Evolutionary conservation across 2,113 vertebrate species (phyloP), one percentile per base, ranked within the genome.

Genomic region (Eudorcas thomsonii): DNA sequence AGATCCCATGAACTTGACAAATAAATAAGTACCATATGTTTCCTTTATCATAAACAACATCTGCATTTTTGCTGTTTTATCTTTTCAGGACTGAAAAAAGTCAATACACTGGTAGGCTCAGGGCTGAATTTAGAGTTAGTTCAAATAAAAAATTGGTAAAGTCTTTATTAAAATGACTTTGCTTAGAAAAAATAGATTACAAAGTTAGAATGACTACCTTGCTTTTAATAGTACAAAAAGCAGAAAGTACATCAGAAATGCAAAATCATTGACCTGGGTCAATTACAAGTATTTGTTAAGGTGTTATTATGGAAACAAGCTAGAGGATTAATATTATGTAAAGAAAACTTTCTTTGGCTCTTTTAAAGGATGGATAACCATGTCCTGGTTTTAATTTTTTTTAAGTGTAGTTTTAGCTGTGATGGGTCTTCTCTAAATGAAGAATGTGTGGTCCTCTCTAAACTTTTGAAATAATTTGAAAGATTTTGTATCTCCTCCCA

Each of bases 381-480:
- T 57, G 45, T 23, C 36, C n/a, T 36, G 17, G 25, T 60, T 84
- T 94, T 83, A 52, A 52, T 54, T 88, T 54, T 74, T 74, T 88
- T 92, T 43, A 87, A 55, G 48, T 60, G 90, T 96, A 25, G 23
- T 62, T 94, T 92, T 96, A 92, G 14, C 62, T 88, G 19, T 74
- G 45, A 67, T 83, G 13, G 15, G 5, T 59, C 57, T 67, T 91
- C 33, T 95, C 52, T 94, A 92, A 87, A 62, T 57, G 60, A 89
- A 88, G 10, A 54, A 26, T 17, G 3, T 78, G 23, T 81, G 52
- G 52, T 88, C 93, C 89, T 92, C 43, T 95, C 60, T 90, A 64
- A 97, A 48, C 45, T 83, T 62, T 95, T 84, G 88, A 97, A 91
- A 94, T 74, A 81, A 94, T 91, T 96, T 84, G 30, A 81, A 91